Evolutionary conservation across 2,113 vertebrate genomes (phyloP).

Genomic region (Okapia johnstoni): DNA sequence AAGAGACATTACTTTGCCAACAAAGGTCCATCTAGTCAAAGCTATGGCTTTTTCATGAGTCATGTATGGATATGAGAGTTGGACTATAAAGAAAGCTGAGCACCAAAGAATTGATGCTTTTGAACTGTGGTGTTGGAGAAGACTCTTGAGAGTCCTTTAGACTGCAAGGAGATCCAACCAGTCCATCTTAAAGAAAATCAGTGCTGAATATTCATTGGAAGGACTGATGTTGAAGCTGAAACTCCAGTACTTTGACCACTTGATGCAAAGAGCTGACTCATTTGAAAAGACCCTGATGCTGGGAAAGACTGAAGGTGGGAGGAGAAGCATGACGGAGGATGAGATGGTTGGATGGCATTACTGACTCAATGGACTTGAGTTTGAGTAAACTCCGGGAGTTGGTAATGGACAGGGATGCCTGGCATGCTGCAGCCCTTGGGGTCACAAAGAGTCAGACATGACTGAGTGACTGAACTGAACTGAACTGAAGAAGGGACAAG

Average conservation of each 20-base stretch:
- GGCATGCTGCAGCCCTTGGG: background rate
- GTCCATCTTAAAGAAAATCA: background rate
- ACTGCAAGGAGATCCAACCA: background rate
- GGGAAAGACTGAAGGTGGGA: background rate
- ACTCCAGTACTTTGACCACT: background rate
- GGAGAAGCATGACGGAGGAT: background rate
- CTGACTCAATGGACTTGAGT: background rate
- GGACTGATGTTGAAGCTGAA: background rate
- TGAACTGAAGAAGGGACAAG: background rate
- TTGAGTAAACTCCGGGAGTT: background rate
- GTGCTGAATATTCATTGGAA: background rate
- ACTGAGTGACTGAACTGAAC: background rate
- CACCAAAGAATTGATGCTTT: background rate
- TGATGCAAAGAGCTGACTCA: background rate
- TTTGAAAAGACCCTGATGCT: background rate
- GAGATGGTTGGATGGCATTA: background rate
- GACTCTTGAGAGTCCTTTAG: background rate
- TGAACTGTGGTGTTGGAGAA: background rate
- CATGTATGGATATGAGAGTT: background rate
- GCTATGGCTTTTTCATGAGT: background rate
- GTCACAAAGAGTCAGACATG: background rate
- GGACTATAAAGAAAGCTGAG: background rate
- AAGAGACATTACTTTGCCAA: background rate
- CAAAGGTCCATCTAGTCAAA: background rate
- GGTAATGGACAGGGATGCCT: background rate